Percentiles rank a stretch among this genome's conserved stretches.
Evolutionary conservation across 2,113 vertebrate genomes (phyloP).

Genomic region (Pipa parva): DNA sequence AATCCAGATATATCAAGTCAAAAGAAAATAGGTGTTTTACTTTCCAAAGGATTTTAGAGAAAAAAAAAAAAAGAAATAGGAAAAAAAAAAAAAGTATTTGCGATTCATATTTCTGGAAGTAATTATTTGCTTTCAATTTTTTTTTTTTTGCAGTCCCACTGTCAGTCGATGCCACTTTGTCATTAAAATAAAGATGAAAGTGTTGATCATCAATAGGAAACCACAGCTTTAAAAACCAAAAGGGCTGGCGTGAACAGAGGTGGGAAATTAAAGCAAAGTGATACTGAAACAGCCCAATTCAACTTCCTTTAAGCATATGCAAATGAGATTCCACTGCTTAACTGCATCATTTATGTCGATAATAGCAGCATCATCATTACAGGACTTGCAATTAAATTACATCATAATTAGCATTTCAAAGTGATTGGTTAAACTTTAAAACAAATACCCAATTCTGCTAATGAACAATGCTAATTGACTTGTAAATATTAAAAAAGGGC

Average conservation of each 20-base stretch:
- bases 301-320: constrained; percentile 98
- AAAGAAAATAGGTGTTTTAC: constrained; percentile 61
- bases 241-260: constrained; percentile 94
- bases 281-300: constrained; percentile 90
- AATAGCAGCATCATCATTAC: constrained; percentile 99
- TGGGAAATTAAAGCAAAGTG: constrained; percentile 97
- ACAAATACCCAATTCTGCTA: constrained; percentile 97
- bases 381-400: constrained; percentile 99
- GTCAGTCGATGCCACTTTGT: constrained; percentile 79
- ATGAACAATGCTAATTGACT: constrained; percentile 98
- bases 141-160: constrained; percentile 75
- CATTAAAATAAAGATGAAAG: constrained; percentile 93
- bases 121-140: constrained; percentile 81
- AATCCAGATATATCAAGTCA: constrained; percentile 49
- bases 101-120: constrained; percentile 75
- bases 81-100: constrained; percentile 52
- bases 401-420: constrained; percentile 99
- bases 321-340: constrained; percentile 98
- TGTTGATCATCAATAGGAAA: constrained; percentile 92
- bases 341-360: constrained; percentile 99
- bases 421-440: constrained; percentile 99
- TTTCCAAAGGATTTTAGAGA: constrained; percentile 49
- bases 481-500: constrained; percentile 94
- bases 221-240: constrained; percentile 88
- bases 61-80: neutral